Evolutionary conservation across 2,888 invertebrate genomes (phyloP).

Genomic region (Sceliomorpha sp.): DNA sequence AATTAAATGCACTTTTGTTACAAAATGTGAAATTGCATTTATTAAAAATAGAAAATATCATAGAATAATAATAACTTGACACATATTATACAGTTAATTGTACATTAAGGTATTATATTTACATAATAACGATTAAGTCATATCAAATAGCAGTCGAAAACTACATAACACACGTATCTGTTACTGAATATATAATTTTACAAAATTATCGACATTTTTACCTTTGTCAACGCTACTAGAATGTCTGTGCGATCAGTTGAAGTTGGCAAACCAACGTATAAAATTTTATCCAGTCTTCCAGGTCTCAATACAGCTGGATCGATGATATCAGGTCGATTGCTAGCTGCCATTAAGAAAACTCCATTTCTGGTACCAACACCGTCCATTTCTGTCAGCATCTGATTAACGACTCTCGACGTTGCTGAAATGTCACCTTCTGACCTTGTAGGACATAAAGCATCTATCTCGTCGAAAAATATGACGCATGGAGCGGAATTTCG

Average conservation of each 20-base stretch:
- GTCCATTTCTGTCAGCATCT: conserved; percentile 99
- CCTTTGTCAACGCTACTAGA: conserved; percentile 53
- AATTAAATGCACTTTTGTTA: no score
- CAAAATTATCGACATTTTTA: no score
- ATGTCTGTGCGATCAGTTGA: conserved; percentile 92
- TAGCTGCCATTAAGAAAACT: conserved; percentile 97
- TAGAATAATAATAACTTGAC: no score
- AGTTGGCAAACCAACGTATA: conserved; percentile 94
- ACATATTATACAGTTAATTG: no score
- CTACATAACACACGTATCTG: no score
- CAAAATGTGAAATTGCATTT: no score
- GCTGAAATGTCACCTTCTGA: conserved; percentile 88
- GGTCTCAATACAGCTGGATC: conserved; percentile 96
- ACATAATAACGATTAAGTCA: no score
- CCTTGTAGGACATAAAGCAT: conserved; percentile 95
- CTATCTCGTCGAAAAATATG: conserved; percentile 99
- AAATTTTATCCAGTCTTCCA: conserved; percentile 93
- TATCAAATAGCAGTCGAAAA: no score
- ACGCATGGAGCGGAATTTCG: conserved; percentile 98
- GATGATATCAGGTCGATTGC: conserved; percentile 97
- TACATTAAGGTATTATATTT: no score
- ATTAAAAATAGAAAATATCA: no score
- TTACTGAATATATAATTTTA: no score
- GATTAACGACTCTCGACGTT: conserved; percentile 94
- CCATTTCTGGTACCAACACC: conserved; percentile 95